Base-by-base conservation (phyloP, 2,888 invertebrate species). In the Cylindroiulus punctatus region DNA sequence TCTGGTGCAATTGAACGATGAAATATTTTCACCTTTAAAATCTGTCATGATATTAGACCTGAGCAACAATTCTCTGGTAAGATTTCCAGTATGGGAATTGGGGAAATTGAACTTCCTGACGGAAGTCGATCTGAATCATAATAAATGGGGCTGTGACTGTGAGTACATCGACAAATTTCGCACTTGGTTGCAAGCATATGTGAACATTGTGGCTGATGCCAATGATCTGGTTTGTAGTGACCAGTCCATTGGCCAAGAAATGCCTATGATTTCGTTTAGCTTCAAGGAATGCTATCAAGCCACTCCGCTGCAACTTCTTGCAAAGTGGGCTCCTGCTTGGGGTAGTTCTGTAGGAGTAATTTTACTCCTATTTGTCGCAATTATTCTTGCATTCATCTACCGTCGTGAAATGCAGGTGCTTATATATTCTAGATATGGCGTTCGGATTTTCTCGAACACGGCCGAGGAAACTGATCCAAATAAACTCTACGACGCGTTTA, bases 131-230 rank as follows among this genome's bases (percentile, higher is more conserved):
- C 12, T 84, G 30, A 14, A 42, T 3, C 14, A 85, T 32, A 86
- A 86, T 44, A 26, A 44, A 32, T 86, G 86, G 86, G 83, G 86
- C 47, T 86, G 86, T 44, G 82, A 86, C 19, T 86, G 86, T 30
- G 3, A 8, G 3, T 84, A 81, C 22, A 86, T 94, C 44, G 94
- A 94, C 90, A 93, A 93, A 90, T 94, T 95, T 89, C 94, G 94
- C 88, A 95, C 95, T 90, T 96, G 95, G 95, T 93, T 95, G 88
- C 93, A 93, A 88, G 92, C 93, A 89, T 93, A 94, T 84, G 93
- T 92, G 88, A 93, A 93, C 86, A 91, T 91, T 86, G 94, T 96
- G 86, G 92, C 92, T 86, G 95, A 96, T 26, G 22, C 26, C 22
- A n/a, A 82, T 4, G 17, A 81, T n/a, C 26, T 86, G 8, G 40